Conservation (phyloP, 2,888 invertebrate genomes). For the Oxycera nigricornis region DNA sequence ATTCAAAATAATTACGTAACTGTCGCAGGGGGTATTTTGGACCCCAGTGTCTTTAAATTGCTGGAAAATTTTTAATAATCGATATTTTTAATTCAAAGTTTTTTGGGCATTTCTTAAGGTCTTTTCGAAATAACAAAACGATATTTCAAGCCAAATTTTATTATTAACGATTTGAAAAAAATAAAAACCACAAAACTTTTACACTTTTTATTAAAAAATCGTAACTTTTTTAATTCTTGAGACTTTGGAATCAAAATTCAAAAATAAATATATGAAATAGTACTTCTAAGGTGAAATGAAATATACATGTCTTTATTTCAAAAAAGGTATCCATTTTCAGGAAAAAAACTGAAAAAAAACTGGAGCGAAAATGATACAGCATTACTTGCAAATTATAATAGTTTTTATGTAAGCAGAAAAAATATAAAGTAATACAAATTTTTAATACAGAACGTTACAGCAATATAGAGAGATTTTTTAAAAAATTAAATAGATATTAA, state of each 20-base stretch:
- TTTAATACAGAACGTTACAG: too few species aligned
- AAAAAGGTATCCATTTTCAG: not conserved
- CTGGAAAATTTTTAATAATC: not conserved
- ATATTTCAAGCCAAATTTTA: not conserved
- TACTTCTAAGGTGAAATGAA: not conserved
- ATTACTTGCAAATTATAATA: not conserved
- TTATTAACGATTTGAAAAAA: not conserved
- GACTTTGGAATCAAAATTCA: not conserved
- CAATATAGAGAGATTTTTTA: too few species aligned
- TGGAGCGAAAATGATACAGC: not conserved
- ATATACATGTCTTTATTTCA: not conserved
- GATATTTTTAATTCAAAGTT: not conserved
- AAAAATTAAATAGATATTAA: too few species aligned
- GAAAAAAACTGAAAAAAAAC: too few species aligned
- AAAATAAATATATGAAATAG: not conserved
- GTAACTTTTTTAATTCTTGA: not conserved
- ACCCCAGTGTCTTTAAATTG: too few species aligned
- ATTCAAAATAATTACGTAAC: too few species aligned
- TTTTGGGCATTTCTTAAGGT: not conserved
- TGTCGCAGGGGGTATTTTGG: too few species aligned
- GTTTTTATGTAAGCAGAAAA: not conserved
- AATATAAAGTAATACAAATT: not conserved
- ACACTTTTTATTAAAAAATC: not conserved
- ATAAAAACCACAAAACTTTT: not conserved
- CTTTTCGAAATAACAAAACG: not conserved